These are phyloP conservation scores for Pseudomyrmex cubaensis DNA, from an alignment of 1,140 invertebrate genomes.

Conservation along the genomic window DNA sequence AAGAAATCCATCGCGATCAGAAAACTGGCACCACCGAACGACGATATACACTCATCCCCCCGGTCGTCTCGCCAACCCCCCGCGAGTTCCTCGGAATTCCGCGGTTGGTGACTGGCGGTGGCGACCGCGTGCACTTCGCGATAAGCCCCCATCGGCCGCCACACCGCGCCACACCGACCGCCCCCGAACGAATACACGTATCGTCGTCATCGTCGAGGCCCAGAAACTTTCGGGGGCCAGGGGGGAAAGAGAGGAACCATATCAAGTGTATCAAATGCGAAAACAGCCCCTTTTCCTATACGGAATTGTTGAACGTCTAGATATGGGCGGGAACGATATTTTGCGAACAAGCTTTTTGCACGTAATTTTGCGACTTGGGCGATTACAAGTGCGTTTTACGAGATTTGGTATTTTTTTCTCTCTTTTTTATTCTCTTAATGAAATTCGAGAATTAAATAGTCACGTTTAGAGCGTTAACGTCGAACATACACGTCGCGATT, in stretches of 20 bases:
- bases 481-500: background rate
- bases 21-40: slow-evolving; percentile 72
- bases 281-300: background rate
- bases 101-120: slow-evolving; percentile 79
- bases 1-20: slow-evolving; percentile 76
- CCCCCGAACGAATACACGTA: slow-evolving; percentile 7
- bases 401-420: too few species aligned
- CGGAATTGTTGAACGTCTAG: slow-evolving; percentile 23
- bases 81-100: slow-evolving; percentile 71
- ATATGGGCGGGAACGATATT: background rate
- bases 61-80: background rate
- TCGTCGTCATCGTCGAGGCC: slow-evolving; percentile 61
- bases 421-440: too few species aligned
- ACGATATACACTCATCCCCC: slow-evolving; percentile 54
- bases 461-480: background rate
- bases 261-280: slow-evolving; percentile 49
- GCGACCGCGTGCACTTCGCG: slow-evolving; percentile 82
- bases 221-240: slow-evolving; percentile 60
- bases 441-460: too few species aligned
- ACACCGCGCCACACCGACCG: slow-evolving; percentile 32
- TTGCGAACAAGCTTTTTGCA: background rate
- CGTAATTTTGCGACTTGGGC: too few species aligned
- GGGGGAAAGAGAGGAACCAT: background rate
- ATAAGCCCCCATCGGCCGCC: slow-evolving; percentile 76
- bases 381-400: too few species aligned